phyloP scores from a whole-genome alignment of 2,888 invertebrate genomes.

The Epinotia bilunana region DNA sequence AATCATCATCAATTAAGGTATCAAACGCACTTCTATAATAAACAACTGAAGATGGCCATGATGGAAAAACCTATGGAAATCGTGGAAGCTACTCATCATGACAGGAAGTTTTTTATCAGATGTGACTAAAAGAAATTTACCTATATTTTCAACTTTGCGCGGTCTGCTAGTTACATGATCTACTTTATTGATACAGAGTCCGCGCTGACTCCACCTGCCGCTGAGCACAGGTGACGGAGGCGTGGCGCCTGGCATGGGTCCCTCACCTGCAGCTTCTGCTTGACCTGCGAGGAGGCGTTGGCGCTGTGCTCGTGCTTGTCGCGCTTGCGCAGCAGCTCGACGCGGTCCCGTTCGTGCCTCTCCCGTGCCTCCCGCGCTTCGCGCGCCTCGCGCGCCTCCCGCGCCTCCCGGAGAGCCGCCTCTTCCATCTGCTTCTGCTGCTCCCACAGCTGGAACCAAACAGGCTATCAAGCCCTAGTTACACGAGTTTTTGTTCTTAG shows the following conservation, averaged over 20 bases:
- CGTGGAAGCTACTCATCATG: neutral
- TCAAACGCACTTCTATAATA: neutral
- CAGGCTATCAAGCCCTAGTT: conserved; percentile 42
- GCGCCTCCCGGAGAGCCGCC: conserved; percentile 90
- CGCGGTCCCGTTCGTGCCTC: conserved; percentile 90
- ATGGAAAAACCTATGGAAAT: neutral
- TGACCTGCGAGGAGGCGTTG: conserved; percentile 97
- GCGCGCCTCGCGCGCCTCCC: conserved; percentile 86
- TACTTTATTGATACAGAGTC: too few relatives aligned
- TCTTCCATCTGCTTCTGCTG: conserved; percentile 94
- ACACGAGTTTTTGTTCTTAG: conserved; percentile 16
- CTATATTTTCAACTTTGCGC: neutral
- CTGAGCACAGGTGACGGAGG: neutral
- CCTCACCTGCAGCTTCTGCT: conserved; percentile 94
- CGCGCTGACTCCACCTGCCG: too few relatives aligned
- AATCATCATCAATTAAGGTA: neutral
- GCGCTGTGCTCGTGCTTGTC: conserved; percentile 98
- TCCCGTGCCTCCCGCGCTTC: conserved; percentile 88
- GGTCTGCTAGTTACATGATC: too few relatives aligned
- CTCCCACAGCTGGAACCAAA: conserved; percentile 91
- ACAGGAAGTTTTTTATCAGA: neutral
- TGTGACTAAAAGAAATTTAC: neutral
- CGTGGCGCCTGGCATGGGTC: neutral
- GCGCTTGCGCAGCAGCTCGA: conserved; percentile 95
- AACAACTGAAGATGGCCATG: neutral